These are phyloP conservation scores for Empis stercorea DNA, from an alignment of 2,888 invertebrate genomes.

Conservation along the genomic window DNA sequence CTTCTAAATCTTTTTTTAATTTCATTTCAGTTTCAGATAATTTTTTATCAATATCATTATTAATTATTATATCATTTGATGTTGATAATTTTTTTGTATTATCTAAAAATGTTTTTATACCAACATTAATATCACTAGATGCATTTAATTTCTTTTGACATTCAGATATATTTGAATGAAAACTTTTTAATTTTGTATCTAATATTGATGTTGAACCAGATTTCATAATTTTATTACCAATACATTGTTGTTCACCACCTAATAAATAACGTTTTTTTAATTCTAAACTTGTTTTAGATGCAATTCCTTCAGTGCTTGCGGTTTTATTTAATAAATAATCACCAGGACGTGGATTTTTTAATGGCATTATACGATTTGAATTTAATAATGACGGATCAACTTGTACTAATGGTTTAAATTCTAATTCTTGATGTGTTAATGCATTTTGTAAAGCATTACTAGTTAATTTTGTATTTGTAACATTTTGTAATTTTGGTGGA, in stretches of 20 bases:
- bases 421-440: slow-evolving; percentile 21
- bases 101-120: slow-evolving; percentile 56
- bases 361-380: slow-evolving; percentile 30
- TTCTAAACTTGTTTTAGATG: slow-evolving; percentile 75
- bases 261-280: slow-evolving; percentile 73
- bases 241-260: slow-evolving; percentile 45
- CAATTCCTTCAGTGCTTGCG: slow-evolving; percentile 76
- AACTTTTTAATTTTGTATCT: slow-evolving; percentile 71
- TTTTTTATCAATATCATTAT: slow-evolving; percentile 23
- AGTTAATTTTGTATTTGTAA: neutral
- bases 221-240: slow-evolving; percentile 53
- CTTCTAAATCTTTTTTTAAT: slow-evolving; percentile 26
- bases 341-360: slow-evolving; percentile 48
- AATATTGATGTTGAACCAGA: slow-evolving; percentile 73
- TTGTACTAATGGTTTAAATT: slow-evolving; percentile 36
- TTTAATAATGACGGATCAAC: slow-evolving; percentile 33
- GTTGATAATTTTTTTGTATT: slow-evolving; percentile 27
- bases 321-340: slow-evolving; percentile 70
- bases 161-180: slow-evolving; percentile 75
- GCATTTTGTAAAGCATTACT: slow-evolving; percentile 16
- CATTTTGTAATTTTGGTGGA: neutral
- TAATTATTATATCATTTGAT: slow-evolving; percentile 10
- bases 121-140: slow-evolving; percentile 53
- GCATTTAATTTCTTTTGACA: slow-evolving; percentile 77
- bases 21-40: slow-evolving; percentile 31